A percentile compares a stretch with the other conserved stretches of the same genome.
Conservation (phyloP, 35 echinoderm and acorn worm genomes). For the Ophioderma brevispina region DNA sequence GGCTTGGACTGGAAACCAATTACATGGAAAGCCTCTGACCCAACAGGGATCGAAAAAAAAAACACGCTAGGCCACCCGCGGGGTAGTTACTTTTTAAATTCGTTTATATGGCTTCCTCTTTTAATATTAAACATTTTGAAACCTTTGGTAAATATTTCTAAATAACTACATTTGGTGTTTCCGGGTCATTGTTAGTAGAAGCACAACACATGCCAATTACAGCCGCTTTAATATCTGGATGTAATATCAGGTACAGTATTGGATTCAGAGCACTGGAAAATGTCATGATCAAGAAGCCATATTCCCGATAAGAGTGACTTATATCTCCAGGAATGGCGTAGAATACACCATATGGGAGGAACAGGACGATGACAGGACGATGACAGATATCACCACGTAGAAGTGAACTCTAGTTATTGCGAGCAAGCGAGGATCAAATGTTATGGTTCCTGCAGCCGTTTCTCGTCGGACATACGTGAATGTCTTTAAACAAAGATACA, state of each 20-base stretch:
- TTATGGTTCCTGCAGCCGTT: background rate
- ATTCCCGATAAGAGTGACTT: background rate
- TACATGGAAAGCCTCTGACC: too few relatives aligned
- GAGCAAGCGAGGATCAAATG: background rate
- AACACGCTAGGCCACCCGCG: too few relatives aligned
- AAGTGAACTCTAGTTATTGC: background rate
- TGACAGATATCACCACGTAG: background rate
- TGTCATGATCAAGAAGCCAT: background rate
- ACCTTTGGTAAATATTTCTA: too few relatives aligned
- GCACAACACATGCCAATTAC: too few relatives aligned
- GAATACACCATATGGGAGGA: background rate
- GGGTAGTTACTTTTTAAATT: too few relatives aligned
- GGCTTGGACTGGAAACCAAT: too few relatives aligned
- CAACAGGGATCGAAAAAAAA: too few relatives aligned
- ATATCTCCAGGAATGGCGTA: background rate
- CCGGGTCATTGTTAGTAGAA: too few relatives aligned
- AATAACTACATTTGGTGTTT: too few relatives aligned
- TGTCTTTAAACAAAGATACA: background rate
- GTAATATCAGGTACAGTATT: background rate
- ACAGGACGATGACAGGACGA: too few relatives aligned
- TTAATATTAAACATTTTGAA: too few relatives aligned
- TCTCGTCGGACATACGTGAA: background rate
- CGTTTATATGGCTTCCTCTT: too few relatives aligned
- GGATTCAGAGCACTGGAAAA: background rate
- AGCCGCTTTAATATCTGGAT: background rate